Evolutionary conservation across 1,140 invertebrate genomes (phyloP).

Genomic region (Bombus confusus): DNA sequence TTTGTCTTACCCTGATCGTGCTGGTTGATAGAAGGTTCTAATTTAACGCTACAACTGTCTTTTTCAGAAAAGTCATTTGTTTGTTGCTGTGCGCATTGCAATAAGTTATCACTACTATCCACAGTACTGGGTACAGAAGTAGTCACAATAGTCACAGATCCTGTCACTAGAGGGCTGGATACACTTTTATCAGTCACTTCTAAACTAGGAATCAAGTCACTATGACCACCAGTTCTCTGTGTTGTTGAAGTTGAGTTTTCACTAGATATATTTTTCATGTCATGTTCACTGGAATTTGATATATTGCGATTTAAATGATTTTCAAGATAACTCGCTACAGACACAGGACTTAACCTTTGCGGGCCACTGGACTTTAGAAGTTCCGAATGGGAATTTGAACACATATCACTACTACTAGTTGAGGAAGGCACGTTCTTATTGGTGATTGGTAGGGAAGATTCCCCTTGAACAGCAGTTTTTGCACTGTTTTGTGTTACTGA

Average conservation of each 20-base stretch:
- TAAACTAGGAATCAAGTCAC: slow-evolving; percentile 61
- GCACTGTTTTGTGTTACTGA: slow-evolving; percentile 63
- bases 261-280: slow-evolving; percentile 56
- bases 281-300: slow-evolving; percentile 65
- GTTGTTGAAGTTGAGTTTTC: slow-evolving; percentile 64
- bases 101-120: slow-evolving; percentile 74
- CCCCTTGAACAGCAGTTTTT: slow-evolving; percentile 60
- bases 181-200: slow-evolving; percentile 55
- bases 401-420: slow-evolving; percentile 82
- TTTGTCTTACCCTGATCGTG: slow-evolving; percentile 68
- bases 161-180: slow-evolving; percentile 67
- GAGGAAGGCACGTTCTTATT: slow-evolving; percentile 83
- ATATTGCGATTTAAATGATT: slow-evolving; percentile 71
- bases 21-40: slow-evolving; percentile 68
- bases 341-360: slow-evolving; percentile 72
- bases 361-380: slow-evolving; percentile 73
- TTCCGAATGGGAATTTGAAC: slow-evolving; percentile 80
- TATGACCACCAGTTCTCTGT: slow-evolving; percentile 58
- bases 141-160: slow-evolving; percentile 65
- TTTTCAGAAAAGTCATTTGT: slow-evolving; percentile 64
- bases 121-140: slow-evolving; percentile 56
- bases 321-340: slow-evolving; percentile 72
- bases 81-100: slow-evolving; percentile 71
- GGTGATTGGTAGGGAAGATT: slow-evolving; percentile 71
- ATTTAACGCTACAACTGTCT: slow-evolving; percentile 66